Percentiles rank a stretch among this genome's conserved stretches.
phyloP scores from a whole-genome alignment of 2,797 vertebrate genomes.

The Hoplostethus atlanticus region DNA sequence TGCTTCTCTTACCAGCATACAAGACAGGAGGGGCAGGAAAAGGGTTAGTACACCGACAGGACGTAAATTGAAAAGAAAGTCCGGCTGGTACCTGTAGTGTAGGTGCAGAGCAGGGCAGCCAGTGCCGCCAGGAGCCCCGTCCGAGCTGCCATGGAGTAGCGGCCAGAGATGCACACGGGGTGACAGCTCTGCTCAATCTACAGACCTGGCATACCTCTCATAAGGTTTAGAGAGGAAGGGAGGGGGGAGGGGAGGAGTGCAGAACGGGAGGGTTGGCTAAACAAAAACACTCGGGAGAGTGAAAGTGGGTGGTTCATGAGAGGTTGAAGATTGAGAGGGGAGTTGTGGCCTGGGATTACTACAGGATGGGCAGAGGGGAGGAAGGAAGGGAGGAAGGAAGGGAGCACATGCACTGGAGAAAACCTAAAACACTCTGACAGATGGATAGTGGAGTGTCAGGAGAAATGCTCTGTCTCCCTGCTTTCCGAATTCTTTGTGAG shows the following conservation, averaged over 20 bases:
- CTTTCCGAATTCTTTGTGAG: neutral
- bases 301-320: slow-evolving; percentile 27
- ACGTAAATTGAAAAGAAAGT: neutral
- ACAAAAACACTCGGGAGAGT: slow-evolving; percentile 5
- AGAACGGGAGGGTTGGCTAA: slow-evolving; percentile 1
- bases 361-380: slow-evolving; percentile 7
- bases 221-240: neutral
- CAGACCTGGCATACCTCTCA: neutral
- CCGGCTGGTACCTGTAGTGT: slow-evolving; percentile 58
- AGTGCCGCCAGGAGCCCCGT: slow-evolving; percentile 47
- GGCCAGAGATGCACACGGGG: slow-evolving; percentile 6
- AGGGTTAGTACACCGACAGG: neutral
- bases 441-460: slow-evolving; percentile 7
- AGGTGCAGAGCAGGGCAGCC: slow-evolving; percentile 51
- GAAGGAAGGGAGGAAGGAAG: slow-evolving; percentile 8
- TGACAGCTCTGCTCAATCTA: neutral
- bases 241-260: slow-evolving; percentile 7
- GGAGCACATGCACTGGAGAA: neutral
- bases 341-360: slow-evolving; percentile 5
- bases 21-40: neutral
- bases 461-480: slow-evolving; percentile 3
- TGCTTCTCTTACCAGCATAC: neutral
- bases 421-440: slow-evolving; percentile 29
- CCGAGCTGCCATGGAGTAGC: slow-evolving; percentile 19
- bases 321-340: slow-evolving; percentile 23